Conservation (phyloP, 2,113 vertebrate genomes). For the Lepisosteus osseus region DNA sequence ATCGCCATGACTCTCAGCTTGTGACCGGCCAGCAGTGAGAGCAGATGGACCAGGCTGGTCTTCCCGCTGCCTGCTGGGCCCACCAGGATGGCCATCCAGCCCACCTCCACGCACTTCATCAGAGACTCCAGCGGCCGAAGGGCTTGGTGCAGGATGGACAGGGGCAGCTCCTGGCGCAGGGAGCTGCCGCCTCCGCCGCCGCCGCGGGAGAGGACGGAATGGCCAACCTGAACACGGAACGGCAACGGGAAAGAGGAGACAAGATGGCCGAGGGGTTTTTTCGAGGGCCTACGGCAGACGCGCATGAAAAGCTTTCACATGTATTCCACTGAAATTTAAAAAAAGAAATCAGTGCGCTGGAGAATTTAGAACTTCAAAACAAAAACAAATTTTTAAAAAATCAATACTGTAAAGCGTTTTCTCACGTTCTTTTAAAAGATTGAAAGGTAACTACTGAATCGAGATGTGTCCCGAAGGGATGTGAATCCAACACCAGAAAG, state of each 20-base stretch:
- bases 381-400: too few species aligned
- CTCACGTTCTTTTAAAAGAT: too few species aligned
- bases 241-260: not conserved
- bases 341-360: too few species aligned
- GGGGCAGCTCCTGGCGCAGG: constrained; percentile 60
- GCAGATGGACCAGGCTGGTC: constrained; percentile 84
- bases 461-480: too few species aligned
- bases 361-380: not conserved
- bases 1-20: constrained; percentile 87
- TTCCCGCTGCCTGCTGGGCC: constrained; percentile 89
- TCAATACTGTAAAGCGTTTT: too few species aligned
- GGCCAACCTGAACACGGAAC: constrained; percentile 74
- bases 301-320: too few species aligned
- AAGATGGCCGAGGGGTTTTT: too few species aligned
- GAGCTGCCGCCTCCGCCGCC: constrained; percentile 67
- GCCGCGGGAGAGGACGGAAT: constrained; percentile 83
- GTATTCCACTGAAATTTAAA: too few species aligned
- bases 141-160: constrained; percentile 83
- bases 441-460: too few species aligned
- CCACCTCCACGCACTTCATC: constrained; percentile 96
- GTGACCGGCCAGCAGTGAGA: constrained; percentile 87
- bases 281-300: too few species aligned
- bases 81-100: constrained; percentile 93
- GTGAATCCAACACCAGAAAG: not conserved
- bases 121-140: constrained; percentile 83